These are phyloP conservation scores for Montipora foliosa DNA, from an alignment of 64 coral and sea anemone species.

Conservation along the genomic window DNA sequence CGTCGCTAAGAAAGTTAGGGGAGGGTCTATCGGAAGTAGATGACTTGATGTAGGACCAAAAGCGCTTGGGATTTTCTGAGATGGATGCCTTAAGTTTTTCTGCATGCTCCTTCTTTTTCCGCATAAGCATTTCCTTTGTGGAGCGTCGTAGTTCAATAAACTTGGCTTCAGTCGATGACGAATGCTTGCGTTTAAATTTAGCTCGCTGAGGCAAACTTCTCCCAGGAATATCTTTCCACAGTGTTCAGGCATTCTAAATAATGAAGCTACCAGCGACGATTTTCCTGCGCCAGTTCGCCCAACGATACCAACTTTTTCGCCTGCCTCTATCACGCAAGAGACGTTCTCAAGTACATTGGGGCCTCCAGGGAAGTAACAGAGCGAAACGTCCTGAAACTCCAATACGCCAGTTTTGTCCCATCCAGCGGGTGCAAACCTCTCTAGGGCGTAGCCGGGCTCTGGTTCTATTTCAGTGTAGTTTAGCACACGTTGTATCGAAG, in stretches of 20 bases:
- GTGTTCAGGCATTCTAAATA: constrained; percentile 63
- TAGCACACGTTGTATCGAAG: neutral
- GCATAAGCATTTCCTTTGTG: too few relatives aligned
- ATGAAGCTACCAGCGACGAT: constrained; percentile 41
- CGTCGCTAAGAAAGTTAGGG: too few relatives aligned
- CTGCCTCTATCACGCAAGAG: neutral
- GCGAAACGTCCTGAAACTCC: constrained; percentile 6
- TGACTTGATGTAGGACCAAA: too few relatives aligned
- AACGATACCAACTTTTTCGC: constrained; percentile 58
- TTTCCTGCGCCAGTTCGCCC: constrained; percentile 70
- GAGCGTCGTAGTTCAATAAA: too few relatives aligned
- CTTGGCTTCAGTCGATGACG: too few relatives aligned
- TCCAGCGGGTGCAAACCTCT: neutral
- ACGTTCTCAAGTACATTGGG: constrained; percentile 28
- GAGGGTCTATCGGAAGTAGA: too few relatives aligned
- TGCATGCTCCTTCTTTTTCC: too few relatives aligned
- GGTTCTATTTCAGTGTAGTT: neutral
- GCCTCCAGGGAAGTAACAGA: constrained; percentile 36
- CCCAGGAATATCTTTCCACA: neutral
- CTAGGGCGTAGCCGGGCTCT: constrained; percentile 15
- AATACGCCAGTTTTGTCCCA: constrained; percentile 41
- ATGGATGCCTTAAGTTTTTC: too few relatives aligned
- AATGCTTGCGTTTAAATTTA: too few relatives aligned
- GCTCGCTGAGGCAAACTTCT: too few relatives aligned
- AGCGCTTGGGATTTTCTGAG: too few relatives aligned